Base-by-base conservation (phyloP, 2,113 vertebrate species). In the Mus musculus region DNA sequence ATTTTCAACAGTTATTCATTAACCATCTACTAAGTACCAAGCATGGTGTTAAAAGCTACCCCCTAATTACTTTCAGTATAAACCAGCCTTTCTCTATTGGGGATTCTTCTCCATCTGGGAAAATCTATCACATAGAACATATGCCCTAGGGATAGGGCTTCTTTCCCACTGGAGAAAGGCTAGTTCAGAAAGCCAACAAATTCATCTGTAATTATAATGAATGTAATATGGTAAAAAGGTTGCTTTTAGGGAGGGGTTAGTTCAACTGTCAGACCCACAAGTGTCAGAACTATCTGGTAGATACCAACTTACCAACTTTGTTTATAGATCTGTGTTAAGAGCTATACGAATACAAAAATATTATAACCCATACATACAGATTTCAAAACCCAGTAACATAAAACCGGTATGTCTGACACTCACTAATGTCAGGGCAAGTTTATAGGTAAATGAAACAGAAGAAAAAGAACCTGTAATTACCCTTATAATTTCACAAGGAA, bases 161-260 rank as follows among this genome's bases (percentile, higher is more conserved):
- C 46, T 94, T 72, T 85, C 22, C 59, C 46, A 19, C 12, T 61
- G 76, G 39, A 46, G 75, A 88, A 91, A 94, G 49, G 89, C 80
- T 93, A 39, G 78, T 77, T 54, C 77, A 77, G 30, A 80, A 46
- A 84, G 14, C 26, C 56, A 91, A 82, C 17, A 93, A 89, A 90
- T 90, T 92, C 92, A 92, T 85, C 84, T 49, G 19, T 61, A 94
- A 95, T 96, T 94, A 87, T 10, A 91, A 92, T 59, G 56, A 93
- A 94, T 72, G 39, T 28, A 89, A 67, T 73, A 90, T 16, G 3
- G 93, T 92, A 81, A 84, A 88, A 94, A 89, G 65, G 42, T 59
- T 89, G 67, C 73, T 89, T 93, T 91, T 91, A 95, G 65, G 85
- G 77, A 95, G 61, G 65, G 65, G 36, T 56, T 88, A 89, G 80